Evolutionary conservation across 2,888 invertebrate genomes (phyloP), one percentile per base, ranked within the genome.

Genomic region (Melitaea athalia): DNA sequence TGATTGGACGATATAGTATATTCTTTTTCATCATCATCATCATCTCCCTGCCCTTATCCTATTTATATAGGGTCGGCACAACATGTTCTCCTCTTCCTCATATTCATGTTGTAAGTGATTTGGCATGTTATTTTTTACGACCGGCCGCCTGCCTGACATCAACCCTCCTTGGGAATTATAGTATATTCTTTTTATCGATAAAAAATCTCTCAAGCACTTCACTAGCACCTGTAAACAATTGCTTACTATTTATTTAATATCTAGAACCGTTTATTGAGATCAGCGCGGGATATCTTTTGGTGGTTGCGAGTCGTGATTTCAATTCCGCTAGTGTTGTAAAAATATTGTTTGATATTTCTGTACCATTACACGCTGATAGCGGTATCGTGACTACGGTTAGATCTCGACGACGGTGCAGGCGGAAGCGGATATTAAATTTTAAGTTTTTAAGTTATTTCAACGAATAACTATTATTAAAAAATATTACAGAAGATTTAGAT

Each of bases 321-420:
- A 76, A 82, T 81, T 77, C 76, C 64, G 68, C 68, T 68, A 68
- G 67, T 72, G 70, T 71, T 72, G 74, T 76, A 78, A 79, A 81
- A 83, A 80, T 79, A 75, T 68, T 64, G 61, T 70, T 67, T 74
- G 72, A 68, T 69, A 74, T 65, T 72, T 71, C 71, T 57, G 63
- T 74, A 74, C 74, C 73, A 74, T 77, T 79, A 73, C 62, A 63
- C 67, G 53, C 68, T 60, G 71, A 74, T 77, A 64, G 63, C 68
- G 70, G 57, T n/a, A 70, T 81, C 80, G 80, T 79, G 76, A 73
- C 74, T 76, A 66, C 65, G 63, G 66, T 59, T 62, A 59, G 50
- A 15, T 53, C 55, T 49, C 38, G 43, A 14, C 42, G 55, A 63
- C 52, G 50, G 53, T 67, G 17, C 5, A n/a, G 0, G 55, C 42